phyloP scores from a whole-genome alignment of 1,140 invertebrate species.

The Pseudoatta argentina region DNA sequence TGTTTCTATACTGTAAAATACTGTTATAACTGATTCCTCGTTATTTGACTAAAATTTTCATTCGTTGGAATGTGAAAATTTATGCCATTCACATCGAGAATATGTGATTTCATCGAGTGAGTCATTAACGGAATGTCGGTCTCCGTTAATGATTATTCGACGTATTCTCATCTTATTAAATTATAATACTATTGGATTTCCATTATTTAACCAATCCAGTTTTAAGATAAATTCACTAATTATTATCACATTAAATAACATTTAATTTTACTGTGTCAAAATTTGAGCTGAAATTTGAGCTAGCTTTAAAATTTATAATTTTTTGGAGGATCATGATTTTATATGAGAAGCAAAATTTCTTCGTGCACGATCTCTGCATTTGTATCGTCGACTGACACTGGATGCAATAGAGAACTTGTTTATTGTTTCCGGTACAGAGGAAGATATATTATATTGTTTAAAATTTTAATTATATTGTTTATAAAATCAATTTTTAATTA shows the following conservation, averaged over 20 bases:
- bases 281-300: background rate
- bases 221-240: background rate
- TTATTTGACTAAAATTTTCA: conserved; percentile 21
- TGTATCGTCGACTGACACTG: no score
- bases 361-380: no score
- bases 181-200: conserved; percentile 33
- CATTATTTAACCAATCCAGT: background rate
- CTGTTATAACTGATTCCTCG: background rate
- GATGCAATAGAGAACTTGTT: no score
- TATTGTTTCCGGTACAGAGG: no score
- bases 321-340: no score
- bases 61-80: conserved; percentile 55
- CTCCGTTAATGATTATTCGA: conserved; percentile 32
- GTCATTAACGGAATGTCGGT: conserved; percentile 32
- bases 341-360: no score
- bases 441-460: no score
- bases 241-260: background rate
- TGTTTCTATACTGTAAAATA: conserved; percentile 19
- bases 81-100: conserved; percentile 40
- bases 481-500: background rate
- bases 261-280: background rate
- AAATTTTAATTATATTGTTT: background rate
- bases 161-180: conserved; percentile 2
- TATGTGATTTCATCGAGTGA: conserved; percentile 49
- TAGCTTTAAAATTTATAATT: background rate